phyloP scores from a whole-genome alignment of 2,797 vertebrate genomes.

The Glossophaga mutica region DNA sequence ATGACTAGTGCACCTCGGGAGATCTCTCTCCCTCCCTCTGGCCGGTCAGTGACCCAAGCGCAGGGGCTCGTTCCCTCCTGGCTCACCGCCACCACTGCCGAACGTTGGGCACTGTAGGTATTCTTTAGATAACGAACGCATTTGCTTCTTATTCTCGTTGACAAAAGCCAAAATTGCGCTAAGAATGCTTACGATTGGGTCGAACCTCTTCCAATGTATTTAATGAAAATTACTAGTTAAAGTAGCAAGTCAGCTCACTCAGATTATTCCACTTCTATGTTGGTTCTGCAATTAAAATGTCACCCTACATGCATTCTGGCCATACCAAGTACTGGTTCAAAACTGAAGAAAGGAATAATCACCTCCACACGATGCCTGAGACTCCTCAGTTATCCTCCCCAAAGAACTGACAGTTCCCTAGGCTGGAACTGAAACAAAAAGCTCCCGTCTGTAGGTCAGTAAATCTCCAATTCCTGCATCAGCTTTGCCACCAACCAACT shows the following conservation, averaged over 20 bases:
- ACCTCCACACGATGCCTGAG: not conserved
- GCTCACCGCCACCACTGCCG: too few species aligned
- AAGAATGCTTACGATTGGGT: not conserved
- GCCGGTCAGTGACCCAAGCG: not conserved
- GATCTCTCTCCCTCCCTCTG: not conserved
- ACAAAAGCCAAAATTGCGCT: not conserved
- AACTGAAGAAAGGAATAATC: not conserved
- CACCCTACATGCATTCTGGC: not conserved
- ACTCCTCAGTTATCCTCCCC: not conserved
- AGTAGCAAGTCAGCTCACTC: not conserved
- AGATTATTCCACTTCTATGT: not conserved
- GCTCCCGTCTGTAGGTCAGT: not conserved
- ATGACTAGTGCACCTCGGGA: fast-evolving
- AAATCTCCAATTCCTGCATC: not conserved
- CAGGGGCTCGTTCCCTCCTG: not conserved
- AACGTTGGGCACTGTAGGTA: too few species aligned
- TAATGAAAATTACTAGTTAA: not conserved
- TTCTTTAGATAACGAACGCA: not conserved
- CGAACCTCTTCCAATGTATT: not conserved
- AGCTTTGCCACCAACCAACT: not conserved
- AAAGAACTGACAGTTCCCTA: not conserved
- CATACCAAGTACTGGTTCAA: not conserved
- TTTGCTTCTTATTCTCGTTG: not conserved
- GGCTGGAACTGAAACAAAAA: not conserved
- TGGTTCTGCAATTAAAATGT: not conserved